Conservation (phyloP, 1,140 invertebrate genomes). For the Delia radicum region DNA sequence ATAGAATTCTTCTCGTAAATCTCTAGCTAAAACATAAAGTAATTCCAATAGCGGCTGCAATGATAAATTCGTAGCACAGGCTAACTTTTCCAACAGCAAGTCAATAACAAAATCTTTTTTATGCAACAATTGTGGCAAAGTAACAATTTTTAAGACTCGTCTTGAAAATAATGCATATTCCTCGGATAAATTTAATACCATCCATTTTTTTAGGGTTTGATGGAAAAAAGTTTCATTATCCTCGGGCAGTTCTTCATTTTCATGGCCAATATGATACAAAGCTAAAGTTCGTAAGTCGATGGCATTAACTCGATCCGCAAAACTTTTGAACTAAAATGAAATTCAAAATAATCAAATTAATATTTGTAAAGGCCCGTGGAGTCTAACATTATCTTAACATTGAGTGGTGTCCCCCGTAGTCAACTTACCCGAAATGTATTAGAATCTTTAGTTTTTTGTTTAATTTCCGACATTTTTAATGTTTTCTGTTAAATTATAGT, state of each 20-base stretch:
- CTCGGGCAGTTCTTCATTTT: slow-evolving; percentile 64
- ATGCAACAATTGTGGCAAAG: slow-evolving; percentile 76
- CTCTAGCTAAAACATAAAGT: slow-evolving; percentile 78
- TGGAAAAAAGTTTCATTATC: slow-evolving; percentile 75
- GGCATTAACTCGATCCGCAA: slow-evolving; percentile 77
- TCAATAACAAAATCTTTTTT: slow-evolving; percentile 75
- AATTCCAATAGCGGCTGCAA: slow-evolving; percentile 84
- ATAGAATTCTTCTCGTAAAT: slow-evolving; percentile 86
- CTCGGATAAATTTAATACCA: slow-evolving; percentile 78
- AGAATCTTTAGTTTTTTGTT: slow-evolving; percentile 72
- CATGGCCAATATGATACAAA: slow-evolving; percentile 65
- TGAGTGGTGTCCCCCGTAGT: neutral
- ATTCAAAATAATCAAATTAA: neutral
- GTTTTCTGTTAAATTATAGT: neutral
- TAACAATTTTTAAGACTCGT: slow-evolving; percentile 71
- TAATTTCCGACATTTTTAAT: slow-evolving; percentile 72
- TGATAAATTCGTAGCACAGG: slow-evolving; percentile 68
- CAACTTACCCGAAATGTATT: slow-evolving; percentile 77
- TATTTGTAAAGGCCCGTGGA: too few species aligned
- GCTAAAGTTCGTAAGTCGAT: slow-evolving; percentile 80
- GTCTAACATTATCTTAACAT: neutral
- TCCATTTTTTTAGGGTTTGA: slow-evolving; percentile 84
- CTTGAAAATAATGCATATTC: slow-evolving; percentile 75
- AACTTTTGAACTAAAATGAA: slow-evolving; percentile 80
- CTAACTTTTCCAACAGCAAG: slow-evolving; percentile 70